Conservation (phyloP, 2,888 invertebrate genomes). For the Caenorhabditis sp. region DNA sequence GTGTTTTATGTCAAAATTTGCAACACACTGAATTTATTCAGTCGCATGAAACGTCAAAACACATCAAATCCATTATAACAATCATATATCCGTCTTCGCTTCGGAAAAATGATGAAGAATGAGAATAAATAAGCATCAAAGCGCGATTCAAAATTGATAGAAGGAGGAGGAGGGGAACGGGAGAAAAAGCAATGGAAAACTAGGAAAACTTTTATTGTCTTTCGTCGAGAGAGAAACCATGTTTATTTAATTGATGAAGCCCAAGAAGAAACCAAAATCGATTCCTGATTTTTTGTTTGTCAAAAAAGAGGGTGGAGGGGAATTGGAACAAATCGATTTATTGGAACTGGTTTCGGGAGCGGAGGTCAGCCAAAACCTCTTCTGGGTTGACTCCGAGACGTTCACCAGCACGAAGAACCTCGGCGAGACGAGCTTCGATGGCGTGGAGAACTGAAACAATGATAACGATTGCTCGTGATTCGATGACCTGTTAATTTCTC, state of each 20-base stretch:
- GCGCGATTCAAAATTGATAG: conserved; percentile 4
- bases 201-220: conserved; percentile 12
- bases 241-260: conserved; percentile 34
- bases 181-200: not conserved
- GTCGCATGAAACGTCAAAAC: conserved; percentile 11
- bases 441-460: conserved; percentile 79
- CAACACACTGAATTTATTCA: conserved; percentile 63
- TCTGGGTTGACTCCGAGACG: conserved; percentile 81
- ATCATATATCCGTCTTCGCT: conserved; percentile 52
- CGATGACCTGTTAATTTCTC: conserved; percentile 5
- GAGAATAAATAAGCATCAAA: conserved; percentile 25
- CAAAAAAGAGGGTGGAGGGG: conserved; percentile 6
- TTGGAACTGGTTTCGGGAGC: conserved; percentile 73
- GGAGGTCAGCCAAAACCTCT: conserved; percentile 79
- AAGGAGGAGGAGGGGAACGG: not conserved
- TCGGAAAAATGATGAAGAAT: conserved; percentile 14
- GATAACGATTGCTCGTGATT: not conserved
- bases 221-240: conserved; percentile 45
- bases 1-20: not conserved
- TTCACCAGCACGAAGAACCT: conserved; percentile 81
- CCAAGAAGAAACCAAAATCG: conserved; percentile 32
- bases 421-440: conserved; percentile 80
- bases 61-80: conserved; percentile 47
- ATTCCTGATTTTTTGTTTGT: not conserved
- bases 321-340: conserved; percentile 18